A percentile compares a stretch with the other conserved stretches of the same genome.
phyloP scores from a whole-genome alignment of 2,113 vertebrate species.

The Lepus europaeus region DNA sequence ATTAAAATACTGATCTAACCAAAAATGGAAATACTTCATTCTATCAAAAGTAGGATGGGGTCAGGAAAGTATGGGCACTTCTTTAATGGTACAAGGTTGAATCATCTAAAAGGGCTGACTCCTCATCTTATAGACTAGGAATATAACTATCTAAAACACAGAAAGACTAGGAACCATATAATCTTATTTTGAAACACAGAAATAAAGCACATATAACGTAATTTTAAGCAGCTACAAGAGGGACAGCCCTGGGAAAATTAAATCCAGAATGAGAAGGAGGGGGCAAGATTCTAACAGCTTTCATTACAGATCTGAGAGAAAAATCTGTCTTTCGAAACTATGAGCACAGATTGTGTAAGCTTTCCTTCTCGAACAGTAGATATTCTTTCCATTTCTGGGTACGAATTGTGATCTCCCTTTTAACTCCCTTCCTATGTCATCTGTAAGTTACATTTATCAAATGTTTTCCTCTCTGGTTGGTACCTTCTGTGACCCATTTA shows the following conservation, averaged over 20 bases:
- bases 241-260: not conserved
- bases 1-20: slow-evolving; percentile 35
- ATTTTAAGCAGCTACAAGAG: not conserved
- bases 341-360: not conserved
- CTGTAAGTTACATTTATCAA: slow-evolving; percentile 25
- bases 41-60: slow-evolving; percentile 32
- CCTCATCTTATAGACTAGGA: not conserved
- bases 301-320: not conserved
- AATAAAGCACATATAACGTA: not conserved
- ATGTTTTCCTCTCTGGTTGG: not conserved
- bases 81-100: not conserved
- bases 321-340: not conserved
- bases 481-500: slow-evolving; percentile 1
- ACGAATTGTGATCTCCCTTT: not conserved
- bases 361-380: not conserved
- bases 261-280: not conserved
- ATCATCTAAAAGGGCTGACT: not conserved
- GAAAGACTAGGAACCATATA: not conserved
- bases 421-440: not conserved
- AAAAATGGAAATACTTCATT: not conserved
- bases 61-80: not conserved
- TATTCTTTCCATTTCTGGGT: not conserved
- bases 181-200: slow-evolving; percentile 17
- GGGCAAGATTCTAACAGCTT: not conserved
- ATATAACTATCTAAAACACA: not conserved